Percentiles rank a stretch among this genome's conserved stretches.
Conservation (phyloP, 2,888 invertebrate genomes). For the Drosophila mulleri region DNA sequence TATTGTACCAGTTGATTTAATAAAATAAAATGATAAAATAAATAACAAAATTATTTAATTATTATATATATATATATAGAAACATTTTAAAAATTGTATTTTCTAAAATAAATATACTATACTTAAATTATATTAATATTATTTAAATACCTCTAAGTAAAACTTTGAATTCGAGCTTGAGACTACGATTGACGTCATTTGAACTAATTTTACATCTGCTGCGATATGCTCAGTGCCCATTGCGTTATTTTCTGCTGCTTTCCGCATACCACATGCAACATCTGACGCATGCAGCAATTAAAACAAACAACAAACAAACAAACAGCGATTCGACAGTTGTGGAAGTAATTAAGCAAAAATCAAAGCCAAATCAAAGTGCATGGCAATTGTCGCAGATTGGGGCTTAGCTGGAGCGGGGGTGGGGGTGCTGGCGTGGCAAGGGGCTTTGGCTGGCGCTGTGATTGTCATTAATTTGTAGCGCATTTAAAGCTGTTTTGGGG, state of each 20-base stretch:
- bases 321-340: constrained; percentile 59
- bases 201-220: constrained; percentile 30
- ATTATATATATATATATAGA: too few relatives aligned
- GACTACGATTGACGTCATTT: constrained; percentile 46
- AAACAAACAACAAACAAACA: constrained; percentile 25
- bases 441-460: constrained; percentile 16
- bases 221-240: neutral
- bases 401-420: constrained; percentile 44
- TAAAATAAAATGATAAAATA: too few relatives aligned
- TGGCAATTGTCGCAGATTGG: constrained; percentile 79
- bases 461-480: constrained; percentile 79
- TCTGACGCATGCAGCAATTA: constrained; percentile 61
- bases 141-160: too few relatives aligned
- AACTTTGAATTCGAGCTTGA: constrained; percentile 5
- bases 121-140: too few relatives aligned
- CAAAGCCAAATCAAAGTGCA: constrained; percentile 81
- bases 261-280: constrained; percentile 49
- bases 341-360: constrained; percentile 79
- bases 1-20: too few relatives aligned
- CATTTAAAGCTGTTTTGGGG: constrained; percentile 70
- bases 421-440: too few relatives aligned
- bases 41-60: neutral
- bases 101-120: too few relatives aligned
- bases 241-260: constrained; percentile 1
- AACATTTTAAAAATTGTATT: too few relatives aligned